Conservation (phyloP, 2,888 invertebrate genomes). For the Matsumyia berberina region DNA sequence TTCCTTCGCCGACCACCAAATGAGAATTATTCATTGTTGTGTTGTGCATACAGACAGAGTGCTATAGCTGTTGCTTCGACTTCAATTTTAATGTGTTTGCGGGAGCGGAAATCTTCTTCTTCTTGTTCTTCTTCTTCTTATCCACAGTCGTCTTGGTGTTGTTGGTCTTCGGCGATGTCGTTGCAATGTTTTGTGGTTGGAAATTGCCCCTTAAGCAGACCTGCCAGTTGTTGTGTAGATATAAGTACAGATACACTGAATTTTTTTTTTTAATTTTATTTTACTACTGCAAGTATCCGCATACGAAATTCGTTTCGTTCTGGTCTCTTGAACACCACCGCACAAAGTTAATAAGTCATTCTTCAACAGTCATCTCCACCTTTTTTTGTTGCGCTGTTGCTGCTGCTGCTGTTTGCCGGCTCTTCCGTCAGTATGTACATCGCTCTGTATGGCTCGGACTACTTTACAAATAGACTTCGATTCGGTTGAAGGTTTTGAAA, state of each 20-base stretch:
- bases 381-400: slow-evolving; percentile 59
- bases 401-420: slow-evolving; percentile 23
- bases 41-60: slow-evolving; percentile 56
- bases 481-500: slow-evolving; percentile 73
- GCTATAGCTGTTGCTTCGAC: slow-evolving; percentile 50
- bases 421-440: slow-evolving; percentile 49
- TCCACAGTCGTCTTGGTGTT: slow-evolving; percentile 21
- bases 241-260: slow-evolving; percentile 63
- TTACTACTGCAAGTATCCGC: slow-evolving; percentile 75
- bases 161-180: slow-evolving; percentile 59
- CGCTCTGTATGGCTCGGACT: slow-evolving; percentile 63
- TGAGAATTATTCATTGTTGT: slow-evolving; percentile 74
- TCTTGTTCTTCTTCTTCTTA: slow-evolving; percentile 37
- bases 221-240: slow-evolving; percentile 66
- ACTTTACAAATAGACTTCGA: slow-evolving; percentile 75
- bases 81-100: slow-evolving; percentile 73
- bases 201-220: slow-evolving; percentile 69
- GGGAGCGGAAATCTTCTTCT: slow-evolving; percentile 75
- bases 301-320: slow-evolving; percentile 77
- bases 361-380: slow-evolving; percentile 77
- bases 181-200: slow-evolving; percentile 72
- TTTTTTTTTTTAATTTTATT: slow-evolving; percentile 56
- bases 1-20: slow-evolving; percentile 75
- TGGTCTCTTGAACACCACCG: slow-evolving; percentile 78
- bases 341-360: slow-evolving; percentile 78